phyloP scores from a whole-genome alignment of 2,888 invertebrate species.

The Eremobia ochroleuca region DNA sequence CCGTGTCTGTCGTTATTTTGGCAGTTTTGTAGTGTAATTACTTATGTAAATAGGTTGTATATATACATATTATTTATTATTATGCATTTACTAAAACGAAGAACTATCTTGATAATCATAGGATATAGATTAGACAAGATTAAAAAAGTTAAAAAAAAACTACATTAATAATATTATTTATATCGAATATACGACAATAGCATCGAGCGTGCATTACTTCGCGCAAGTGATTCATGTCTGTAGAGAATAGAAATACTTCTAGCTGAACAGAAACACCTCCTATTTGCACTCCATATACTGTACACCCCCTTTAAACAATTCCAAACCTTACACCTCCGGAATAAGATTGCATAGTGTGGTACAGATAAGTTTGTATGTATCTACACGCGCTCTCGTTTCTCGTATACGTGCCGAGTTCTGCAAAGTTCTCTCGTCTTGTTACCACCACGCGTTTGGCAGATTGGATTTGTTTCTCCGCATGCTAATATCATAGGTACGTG shows the following conservation, averaged over 20 bases:
- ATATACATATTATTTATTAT: not conserved
- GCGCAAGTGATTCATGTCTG: slow-evolving; percentile 80
- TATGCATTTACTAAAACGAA: not conserved
- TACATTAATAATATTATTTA: slow-evolving; percentile 47
- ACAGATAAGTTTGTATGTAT: slow-evolving; percentile 70
- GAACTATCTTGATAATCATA: not conserved
- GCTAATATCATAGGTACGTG: slow-evolving; percentile 83
- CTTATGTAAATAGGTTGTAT: not conserved
- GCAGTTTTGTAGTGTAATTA: no score
- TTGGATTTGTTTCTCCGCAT: slow-evolving; percentile 88
- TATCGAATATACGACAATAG: slow-evolving; percentile 74
- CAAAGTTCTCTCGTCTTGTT: slow-evolving; percentile 86
- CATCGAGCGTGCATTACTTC: slow-evolving; percentile 70
- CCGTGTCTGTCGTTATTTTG: not conserved
- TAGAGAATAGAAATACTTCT: slow-evolving; percentile 80
- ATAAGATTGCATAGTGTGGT: slow-evolving; percentile 60
- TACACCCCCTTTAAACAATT: slow-evolving; percentile 46
- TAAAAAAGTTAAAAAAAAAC: not conserved
- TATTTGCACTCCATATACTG: slow-evolving; percentile 66
- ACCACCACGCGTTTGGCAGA: slow-evolving; percentile 84
- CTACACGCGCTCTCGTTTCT: slow-evolving; percentile 75
- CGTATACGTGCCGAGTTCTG: slow-evolving; percentile 82
- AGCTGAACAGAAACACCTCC: slow-evolving; percentile 72
- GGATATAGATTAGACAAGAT: not conserved
- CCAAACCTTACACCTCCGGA: slow-evolving; percentile 56